Conservation (phyloP, 1,140 invertebrate species). For the Aphaenogaster ashmeadi region DNA sequence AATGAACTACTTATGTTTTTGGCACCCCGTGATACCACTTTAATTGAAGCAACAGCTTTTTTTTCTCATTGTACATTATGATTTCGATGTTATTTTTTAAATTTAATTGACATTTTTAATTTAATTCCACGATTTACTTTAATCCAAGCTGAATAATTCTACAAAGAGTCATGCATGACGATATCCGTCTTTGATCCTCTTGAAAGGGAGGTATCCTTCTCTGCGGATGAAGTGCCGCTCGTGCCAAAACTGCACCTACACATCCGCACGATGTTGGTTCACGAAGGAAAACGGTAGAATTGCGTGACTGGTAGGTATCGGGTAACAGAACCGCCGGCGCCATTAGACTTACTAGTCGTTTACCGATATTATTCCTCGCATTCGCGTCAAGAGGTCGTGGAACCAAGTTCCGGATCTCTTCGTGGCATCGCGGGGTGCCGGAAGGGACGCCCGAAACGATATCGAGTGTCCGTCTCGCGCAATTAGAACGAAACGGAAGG, state of each 20-base stretch:
- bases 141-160: background rate
- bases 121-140: background rate
- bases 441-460: slow-evolving; percentile 45
- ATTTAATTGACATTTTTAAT: background rate
- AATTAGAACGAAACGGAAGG: slow-evolving; percentile 76
- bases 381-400: slow-evolving; percentile 59
- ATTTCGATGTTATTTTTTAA: background rate
- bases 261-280: background rate
- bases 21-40: too few species aligned
- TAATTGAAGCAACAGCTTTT: too few species aligned
- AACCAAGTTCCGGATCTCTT: slow-evolving; percentile 61
- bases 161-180: background rate
- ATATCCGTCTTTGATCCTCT: background rate
- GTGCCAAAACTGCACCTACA: slow-evolving; percentile 53
- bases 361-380: slow-evolving; percentile 66
- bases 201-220: background rate
- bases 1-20: too few species aligned
- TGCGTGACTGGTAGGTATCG: slow-evolving; percentile 72
- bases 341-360: slow-evolving; percentile 67
- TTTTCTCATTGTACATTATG: too few species aligned
- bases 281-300: slow-evolving; percentile 65
- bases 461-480: slow-evolving; percentile 68
- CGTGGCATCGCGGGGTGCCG: slow-evolving; percentile 25
- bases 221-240: background rate
- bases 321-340: slow-evolving; percentile 61